These are phyloP conservation scores for Brenthis daphne DNA, from an alignment of 2,888 invertebrate species.

Conservation along the genomic window DNA sequence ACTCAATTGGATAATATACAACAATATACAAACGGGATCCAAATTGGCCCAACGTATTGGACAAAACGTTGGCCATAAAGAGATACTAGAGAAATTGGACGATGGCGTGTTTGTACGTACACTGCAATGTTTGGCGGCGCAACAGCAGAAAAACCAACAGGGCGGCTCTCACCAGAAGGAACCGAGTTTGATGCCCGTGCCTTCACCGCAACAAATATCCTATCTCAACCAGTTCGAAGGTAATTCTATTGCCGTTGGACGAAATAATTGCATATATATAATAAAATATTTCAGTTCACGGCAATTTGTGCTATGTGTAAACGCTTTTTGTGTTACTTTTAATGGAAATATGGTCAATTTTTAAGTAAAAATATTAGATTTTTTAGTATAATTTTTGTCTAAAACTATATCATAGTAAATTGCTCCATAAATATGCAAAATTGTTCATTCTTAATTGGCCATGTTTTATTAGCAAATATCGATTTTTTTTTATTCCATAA, in stretches of 20 bases:
- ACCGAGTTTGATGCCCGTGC: slow-evolving; percentile 96
- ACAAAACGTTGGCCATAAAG: slow-evolving; percentile 61
- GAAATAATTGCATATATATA: slow-evolving; percentile 43
- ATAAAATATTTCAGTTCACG: slow-evolving; percentile 35
- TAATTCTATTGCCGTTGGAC: slow-evolving; percentile 60
- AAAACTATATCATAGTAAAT: too few relatives aligned
- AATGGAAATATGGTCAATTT: slow-evolving; percentile 32
- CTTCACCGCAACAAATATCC: slow-evolving; percentile 97
- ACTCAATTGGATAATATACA: slow-evolving; percentile 32
- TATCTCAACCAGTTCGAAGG: slow-evolving; percentile 97
- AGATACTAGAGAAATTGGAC: slow-evolving; percentile 79
- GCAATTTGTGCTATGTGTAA: slow-evolving; percentile 37
- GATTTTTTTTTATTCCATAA: slow-evolving; percentile 16
- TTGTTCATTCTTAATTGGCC: slow-evolving; percentile 15
- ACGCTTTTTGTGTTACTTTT: slow-evolving; percentile 37
- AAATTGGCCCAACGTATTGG: slow-evolving; percentile 42
- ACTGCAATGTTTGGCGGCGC: slow-evolving; percentile 80
- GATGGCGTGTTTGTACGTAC: slow-evolving; percentile 81
- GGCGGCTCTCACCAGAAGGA: slow-evolving; percentile 84
- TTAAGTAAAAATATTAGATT: background rate
- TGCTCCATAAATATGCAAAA: background rate
- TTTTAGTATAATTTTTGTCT: too few relatives aligned
- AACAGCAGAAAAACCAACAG: slow-evolving; percentile 77
- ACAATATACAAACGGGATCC: background rate
- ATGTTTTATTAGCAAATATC: slow-evolving; percentile 27